These are phyloP conservation scores for Sinosuthora webbiana DNA, from an alignment of 2,113 vertebrate species.

Conservation along the genomic window DNA sequence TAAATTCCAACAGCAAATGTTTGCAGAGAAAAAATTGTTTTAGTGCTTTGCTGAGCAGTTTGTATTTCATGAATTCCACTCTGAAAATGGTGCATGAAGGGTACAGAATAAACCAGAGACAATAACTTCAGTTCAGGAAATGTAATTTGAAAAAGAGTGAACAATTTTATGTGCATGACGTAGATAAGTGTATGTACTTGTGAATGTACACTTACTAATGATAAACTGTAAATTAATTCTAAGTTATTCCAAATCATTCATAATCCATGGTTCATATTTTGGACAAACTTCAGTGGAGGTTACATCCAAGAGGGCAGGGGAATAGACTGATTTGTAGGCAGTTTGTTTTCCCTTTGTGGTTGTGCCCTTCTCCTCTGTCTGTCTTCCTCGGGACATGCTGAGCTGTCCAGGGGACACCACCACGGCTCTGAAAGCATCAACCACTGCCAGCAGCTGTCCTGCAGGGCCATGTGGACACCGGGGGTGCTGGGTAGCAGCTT, in stretches of 20 bases:
- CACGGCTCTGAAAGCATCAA: not conserved
- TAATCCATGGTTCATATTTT: not conserved
- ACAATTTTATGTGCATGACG: rapidly evolving
- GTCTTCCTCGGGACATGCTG: rapidly evolving
- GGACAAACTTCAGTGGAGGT: not conserved
- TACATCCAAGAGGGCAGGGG: not conserved
- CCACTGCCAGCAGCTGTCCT: not conserved
- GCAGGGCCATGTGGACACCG: not conserved
- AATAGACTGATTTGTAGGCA: not conserved
- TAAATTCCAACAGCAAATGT: constrained; percentile 32
- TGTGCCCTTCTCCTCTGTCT: not conserved
- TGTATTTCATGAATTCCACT: not conserved
- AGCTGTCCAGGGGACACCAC: not conserved
- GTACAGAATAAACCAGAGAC: not conserved
- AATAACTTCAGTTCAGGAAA: not conserved
- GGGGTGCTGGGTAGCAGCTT: not conserved
- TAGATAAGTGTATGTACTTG: not conserved
- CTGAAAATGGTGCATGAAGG: not conserved
- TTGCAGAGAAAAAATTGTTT: constrained; percentile 15
- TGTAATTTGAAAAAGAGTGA: not conserved
- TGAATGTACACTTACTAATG: not conserved
- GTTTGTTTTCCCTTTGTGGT: not conserved
- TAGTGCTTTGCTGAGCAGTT: not conserved
- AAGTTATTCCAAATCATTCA: not conserved
- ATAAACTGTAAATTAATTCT: not conserved